A percentile compares a stretch with the other conserved stretches of the same genome.
phyloP scores from a whole-genome alignment of 2,888 invertebrate species.

The Chymomyza fuscimana region DNA sequence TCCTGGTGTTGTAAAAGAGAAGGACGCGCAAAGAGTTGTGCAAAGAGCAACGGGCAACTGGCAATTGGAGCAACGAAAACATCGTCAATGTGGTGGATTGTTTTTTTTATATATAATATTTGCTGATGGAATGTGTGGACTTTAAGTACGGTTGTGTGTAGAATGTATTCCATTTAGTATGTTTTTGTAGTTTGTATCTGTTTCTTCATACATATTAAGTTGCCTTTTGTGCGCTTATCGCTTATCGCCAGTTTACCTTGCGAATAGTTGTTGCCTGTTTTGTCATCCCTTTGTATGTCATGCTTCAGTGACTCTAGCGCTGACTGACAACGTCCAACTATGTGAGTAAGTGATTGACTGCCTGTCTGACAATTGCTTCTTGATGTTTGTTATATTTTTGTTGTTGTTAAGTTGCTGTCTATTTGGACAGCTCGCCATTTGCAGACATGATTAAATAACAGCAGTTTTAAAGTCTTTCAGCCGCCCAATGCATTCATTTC shows the following conservation, averaged over 20 bases:
- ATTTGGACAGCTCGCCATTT: conserved; percentile 9
- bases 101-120: neutral
- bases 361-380: conserved; percentile 5
- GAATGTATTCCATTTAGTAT: neutral
- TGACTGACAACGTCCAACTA: conserved; percentile 1
- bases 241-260: neutral
- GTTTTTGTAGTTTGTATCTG: neutral
- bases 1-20: neutral
- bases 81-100: conserved; percentile 5
- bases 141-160: neutral
- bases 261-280: neutral
- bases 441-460: neutral
- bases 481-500: neutral
- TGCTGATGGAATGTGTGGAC: neutral
- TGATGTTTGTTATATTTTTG: neutral
- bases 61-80: neutral
- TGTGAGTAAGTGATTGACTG: conserved; percentile 34
- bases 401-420: neutral
- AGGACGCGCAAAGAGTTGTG: conserved; percentile 10
- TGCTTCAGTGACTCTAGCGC: conserved; percentile 42
- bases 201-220: neutral
- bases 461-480: neutral
- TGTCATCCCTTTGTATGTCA: conserved; percentile 8
- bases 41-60: neutral
- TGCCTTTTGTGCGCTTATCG: neutral